Percentiles rank a stretch among this genome's conserved stretches.
These are phyloP conservation scores for Phymastichus coffea DNA, from an alignment of 1,140 invertebrate genomes.

Conservation along the genomic window DNA sequence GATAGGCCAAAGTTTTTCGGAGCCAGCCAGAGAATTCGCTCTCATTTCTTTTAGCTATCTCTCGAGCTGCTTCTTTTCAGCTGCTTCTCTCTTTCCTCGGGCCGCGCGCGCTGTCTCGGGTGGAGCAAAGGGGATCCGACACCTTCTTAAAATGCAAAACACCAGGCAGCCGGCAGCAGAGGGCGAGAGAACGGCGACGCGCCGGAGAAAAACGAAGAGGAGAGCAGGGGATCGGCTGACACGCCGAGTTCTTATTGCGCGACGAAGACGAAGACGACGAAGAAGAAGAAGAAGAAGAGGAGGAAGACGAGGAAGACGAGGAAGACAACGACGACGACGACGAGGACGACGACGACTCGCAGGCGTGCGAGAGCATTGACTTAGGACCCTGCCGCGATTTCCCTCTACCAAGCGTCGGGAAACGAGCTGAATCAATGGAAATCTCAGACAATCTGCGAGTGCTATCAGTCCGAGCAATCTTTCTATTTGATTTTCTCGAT, in stretches of 20 bases:
- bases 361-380: too few relatives aligned
- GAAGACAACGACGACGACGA: too few relatives aligned
- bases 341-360: too few relatives aligned
- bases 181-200: conserved; percentile 9
- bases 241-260: conserved; percentile 38
- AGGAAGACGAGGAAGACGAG: too few relatives aligned
- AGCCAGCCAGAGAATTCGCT: too few relatives aligned
- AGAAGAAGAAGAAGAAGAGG: too few relatives aligned
- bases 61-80: too few relatives aligned
- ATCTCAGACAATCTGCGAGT: conserved; percentile 25
- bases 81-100: too few relatives aligned
- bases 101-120: too few relatives aligned
- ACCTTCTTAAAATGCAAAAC: conserved; percentile 58
- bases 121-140: conserved; percentile 46
- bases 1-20: too few relatives aligned
- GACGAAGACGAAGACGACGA: conserved; percentile 25
- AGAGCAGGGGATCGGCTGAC: conserved; percentile 24
- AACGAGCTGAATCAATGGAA: conserved; percentile 31
- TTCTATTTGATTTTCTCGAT: neutral
- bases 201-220: conserved; percentile 18
- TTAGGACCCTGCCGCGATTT: conserved; percentile 30
- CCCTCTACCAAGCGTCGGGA: conserved; percentile 13
- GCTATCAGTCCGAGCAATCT: neutral
- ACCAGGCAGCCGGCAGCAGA: conserved; percentile 35
- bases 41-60: too few relatives aligned